Percentiles rank a stretch among this genome's conserved stretches.
phyloP scores from a whole-genome alignment of 2,113 vertebrate genomes.

The Xenopus laevis region DNA sequence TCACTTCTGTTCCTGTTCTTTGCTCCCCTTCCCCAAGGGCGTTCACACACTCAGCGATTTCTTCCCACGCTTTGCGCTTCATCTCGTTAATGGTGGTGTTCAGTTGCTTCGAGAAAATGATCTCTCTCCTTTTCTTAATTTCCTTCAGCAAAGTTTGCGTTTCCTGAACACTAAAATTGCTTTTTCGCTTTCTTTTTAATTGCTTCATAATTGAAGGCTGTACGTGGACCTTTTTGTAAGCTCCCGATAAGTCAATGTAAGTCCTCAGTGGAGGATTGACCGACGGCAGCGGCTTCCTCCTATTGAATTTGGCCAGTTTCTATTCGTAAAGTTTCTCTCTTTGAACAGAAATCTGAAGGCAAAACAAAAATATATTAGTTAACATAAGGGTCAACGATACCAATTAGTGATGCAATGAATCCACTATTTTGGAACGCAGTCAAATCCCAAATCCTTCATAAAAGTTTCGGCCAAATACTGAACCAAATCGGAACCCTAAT shows the following conservation, averaged over 20 bases:
- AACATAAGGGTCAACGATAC: neutral
- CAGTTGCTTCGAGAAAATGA: conserved; percentile 90
- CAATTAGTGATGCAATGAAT: too few species aligned
- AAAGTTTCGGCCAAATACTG: too few species aligned
- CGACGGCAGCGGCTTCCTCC: conserved; percentile 20
- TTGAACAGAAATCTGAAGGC: conserved; percentile 9
- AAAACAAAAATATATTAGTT: neutral
- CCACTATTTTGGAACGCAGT: too few species aligned
- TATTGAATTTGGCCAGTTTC: conserved; percentile 38
- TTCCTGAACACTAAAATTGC: conserved; percentile 92
- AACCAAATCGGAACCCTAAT: too few species aligned
- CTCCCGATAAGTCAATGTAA: conserved; percentile 2
- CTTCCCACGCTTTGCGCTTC: conserved; percentile 92
- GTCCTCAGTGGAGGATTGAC: conserved; percentile 1
- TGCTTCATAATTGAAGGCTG: conserved; percentile 77
- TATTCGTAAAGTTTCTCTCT: conserved; percentile 5
- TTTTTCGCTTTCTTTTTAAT: conserved; percentile 90
- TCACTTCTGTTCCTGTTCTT: conserved; percentile 86
- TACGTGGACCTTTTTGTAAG: conserved; percentile 16
- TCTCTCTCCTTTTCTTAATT: conserved; percentile 85
- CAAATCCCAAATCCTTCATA: too few species aligned
- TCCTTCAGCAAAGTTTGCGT: conserved; percentile 90
- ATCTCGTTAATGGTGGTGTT: conserved; percentile 94
- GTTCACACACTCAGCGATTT: conserved; percentile 89
- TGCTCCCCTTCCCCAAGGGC: conserved; percentile 86